Evolutionary conservation across 2,113 vertebrate genomes (phyloP), one percentile per base, ranked within the genome.

Genomic region (Stigmatopora nigra): DNA sequence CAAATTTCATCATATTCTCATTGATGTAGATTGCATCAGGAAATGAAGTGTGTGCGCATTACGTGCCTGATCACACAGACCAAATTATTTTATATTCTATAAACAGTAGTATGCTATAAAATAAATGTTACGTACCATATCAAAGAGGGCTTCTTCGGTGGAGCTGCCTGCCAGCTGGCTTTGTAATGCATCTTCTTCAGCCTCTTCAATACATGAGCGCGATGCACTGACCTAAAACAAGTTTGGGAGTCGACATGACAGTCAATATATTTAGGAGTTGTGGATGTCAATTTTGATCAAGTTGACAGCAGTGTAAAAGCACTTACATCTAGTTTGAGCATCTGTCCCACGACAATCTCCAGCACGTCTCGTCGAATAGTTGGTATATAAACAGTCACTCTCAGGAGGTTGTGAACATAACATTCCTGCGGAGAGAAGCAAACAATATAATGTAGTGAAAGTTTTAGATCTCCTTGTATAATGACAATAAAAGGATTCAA

Each of bases 331-430:
- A 99, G 83, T 58, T 93, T 94, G 46, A 99, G 89, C 78, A 97
- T 85, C 77, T 89, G 95, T 77, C 93, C 93, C 67, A 93, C 56
- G 76, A 97, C 82, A 76, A 99, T 79, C 72, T 97, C 95, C 80
- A 99, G 84, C 19, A 96, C 86, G 10, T 95, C 94, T 83, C 84
- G 88, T 52, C 93, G 90, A 62, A 99, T 81, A 1, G 84, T 77
- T 6, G 95, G 94, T 52, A 98, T 86, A 77, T 95, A 97, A 0
- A 93, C 84, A 0, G 92, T 92, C 76, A 96, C 88, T 68, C 91
- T 90, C 7, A 99, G 80, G 46, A 98, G 78, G 82, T 99, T 99
- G 83, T 98, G 96, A 55, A 95, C 92, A 0, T 98, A 99, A 81
- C 94, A 99, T 78, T 99, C 95, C 97, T 99, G 61, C 6, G 51